Conservation (phyloP, 35 echinoderm and acorn worm genomes). For the Holothuria glaberrima region DNA sequence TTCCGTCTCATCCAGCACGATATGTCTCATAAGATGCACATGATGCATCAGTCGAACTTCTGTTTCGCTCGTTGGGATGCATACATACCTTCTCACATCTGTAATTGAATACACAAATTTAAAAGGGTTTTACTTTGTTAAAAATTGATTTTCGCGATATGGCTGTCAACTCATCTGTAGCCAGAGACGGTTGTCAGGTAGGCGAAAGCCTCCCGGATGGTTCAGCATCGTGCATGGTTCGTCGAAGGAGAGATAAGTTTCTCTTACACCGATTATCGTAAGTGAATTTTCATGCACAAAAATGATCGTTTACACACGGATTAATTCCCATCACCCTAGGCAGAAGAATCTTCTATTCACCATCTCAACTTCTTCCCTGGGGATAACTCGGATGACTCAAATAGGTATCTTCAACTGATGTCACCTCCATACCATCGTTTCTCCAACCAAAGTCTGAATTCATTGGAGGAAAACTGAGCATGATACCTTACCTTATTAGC, state of each 20-base stretch:
- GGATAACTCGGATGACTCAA: conserved; percentile 37
- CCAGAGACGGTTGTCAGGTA: not conserved
- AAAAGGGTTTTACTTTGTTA: no score
- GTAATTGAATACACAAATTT: no score
- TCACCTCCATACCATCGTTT: conserved; percentile 1
- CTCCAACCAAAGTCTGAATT: conserved; percentile 28
- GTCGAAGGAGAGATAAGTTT: conserved; percentile 10
- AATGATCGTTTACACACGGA: conserved; percentile 45
- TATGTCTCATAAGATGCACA: no score
- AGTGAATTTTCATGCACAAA: conserved; percentile 35
- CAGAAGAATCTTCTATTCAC: conserved; percentile 19
- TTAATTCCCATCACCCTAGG: conserved; percentile 42
- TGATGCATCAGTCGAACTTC: no score
- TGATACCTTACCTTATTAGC: conserved; percentile 45
- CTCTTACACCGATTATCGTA: conserved; percentile 24
- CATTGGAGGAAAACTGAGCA: conserved; percentile 36
- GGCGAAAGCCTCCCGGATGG: conserved; percentile 23
- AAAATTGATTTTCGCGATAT: no score
- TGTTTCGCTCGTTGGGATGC: no score
- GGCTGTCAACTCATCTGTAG: no score
- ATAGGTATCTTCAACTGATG: conserved; percentile 8
- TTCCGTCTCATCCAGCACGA: no score
- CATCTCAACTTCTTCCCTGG: conserved; percentile 42
- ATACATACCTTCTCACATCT: no score
- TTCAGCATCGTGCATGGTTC: not conserved